Evolutionary conservation across 2,113 vertebrate species (phyloP).

Genomic region (Boleophthalmus pectinirostris): DNA sequence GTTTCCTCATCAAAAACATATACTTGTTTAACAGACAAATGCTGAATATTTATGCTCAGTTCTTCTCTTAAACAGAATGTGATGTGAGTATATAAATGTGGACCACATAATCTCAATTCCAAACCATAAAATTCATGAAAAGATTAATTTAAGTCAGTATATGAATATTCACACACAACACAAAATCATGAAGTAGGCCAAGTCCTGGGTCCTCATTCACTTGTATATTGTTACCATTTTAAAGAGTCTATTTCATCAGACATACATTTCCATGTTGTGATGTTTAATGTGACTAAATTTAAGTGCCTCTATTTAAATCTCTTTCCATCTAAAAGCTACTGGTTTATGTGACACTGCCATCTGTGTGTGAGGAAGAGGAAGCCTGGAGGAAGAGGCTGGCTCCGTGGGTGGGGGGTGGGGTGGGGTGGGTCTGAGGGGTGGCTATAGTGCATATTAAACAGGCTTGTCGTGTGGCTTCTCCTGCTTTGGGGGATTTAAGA

Average conservation of each 20-base stretch:
- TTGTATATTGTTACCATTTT: not conserved
- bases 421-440: constrained; percentile 44
- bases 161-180: not conserved
- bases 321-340: constrained; percentile 16
- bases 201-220: not conserved
- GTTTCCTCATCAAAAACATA: not conserved
- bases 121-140: no score
- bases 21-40: not conserved
- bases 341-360: constrained; percentile 37
- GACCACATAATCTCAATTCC: no score
- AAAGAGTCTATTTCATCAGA: not conserved
- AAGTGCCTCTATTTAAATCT: not conserved
- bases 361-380: constrained; percentile 37
- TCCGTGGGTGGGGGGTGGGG: constrained; percentile 38
- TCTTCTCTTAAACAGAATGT: no score
- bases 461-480: constrained; percentile 45
- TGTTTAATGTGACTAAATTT: not conserved
- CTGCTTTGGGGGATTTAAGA: constrained; percentile 59
- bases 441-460: constrained; percentile 66
- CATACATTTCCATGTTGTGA: not conserved
- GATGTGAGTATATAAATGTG: no score
- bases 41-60: no score
- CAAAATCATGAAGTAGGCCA: not conserved
- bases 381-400: constrained; percentile 35
- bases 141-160: no score